Base-by-base conservation (phyloP, 2,113 vertebrate species). In the Heterocephalus glaber region DNA sequence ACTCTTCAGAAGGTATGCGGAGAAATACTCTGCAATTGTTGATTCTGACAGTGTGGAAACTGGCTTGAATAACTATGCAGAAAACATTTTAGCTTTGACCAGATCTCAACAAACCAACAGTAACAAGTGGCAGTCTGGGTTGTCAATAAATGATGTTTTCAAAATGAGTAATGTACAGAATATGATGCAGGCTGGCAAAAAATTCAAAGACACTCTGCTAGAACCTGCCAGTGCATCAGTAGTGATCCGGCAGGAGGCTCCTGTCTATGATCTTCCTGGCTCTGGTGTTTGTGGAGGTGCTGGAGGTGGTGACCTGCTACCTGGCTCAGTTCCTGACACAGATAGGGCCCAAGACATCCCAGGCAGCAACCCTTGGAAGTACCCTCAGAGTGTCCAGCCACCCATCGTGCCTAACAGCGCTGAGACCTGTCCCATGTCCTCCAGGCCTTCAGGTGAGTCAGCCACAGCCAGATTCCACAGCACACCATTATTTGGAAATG, bases 41-140 rank as follows among this genome's bases (percentile, higher is more conserved):
- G 99, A 99, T 98, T 99, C 99, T 58, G 99, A 99, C 98, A 99
- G 99, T 95, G 98, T 96, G 70, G 98, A 94, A 97, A 98, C 98
- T 6, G 99, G 99, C 94, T 98, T 99, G 82, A 99, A 99, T 98
- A 99, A 99, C 99, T 99, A 99, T 13, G 99, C 99, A 1, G 99
- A 99, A 76, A 98, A 98, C 83, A 98, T 99, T 54, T 96, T 99
- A 97, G 98, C 99, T 98, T 98, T 99, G 98, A 99, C 99, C 91
- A 98, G 98, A 66, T 98, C 98, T 98, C 99, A 99, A 97, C 99
- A 97, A 93, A 99, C 99, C 94, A 98, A 99, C 98, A 99, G 99
- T 92, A 98, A 99, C 97, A 99, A 99, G 97, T 99, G 99, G 99
- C 98, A 99, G 97, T 99, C 99, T 17, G 99, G 99, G 41, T 98